Evolutionary conservation across 2,888 invertebrate species (phyloP), one percentile per base, ranked within the genome.

Genomic region (Slavum lentiscoides): DNA sequence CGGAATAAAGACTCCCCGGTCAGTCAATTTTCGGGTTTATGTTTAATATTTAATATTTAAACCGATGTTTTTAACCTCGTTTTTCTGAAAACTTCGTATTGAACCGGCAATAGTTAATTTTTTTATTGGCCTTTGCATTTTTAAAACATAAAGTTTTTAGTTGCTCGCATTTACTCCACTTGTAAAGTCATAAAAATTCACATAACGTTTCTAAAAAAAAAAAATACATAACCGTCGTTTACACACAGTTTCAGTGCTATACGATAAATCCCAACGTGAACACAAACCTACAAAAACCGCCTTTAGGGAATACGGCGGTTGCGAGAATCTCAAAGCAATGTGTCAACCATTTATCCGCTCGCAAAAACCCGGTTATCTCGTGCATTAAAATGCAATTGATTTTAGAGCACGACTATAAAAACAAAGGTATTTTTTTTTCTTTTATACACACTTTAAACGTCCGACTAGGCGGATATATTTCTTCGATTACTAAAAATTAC

Each of bases 371-470:
- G 19, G 15, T 39, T 1, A 7, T 64, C 6, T 19, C 30, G 19
- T 72, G 39, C 55, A 9, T 66, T 8, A 64, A 43, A 58, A 58
- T 70, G 70, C 55, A 72, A 55, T 23, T 72, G 9, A 55, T 80
- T 9, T 13, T 80, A 2, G 70, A 80, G 8, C 3, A 43, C 23
- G 62, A 62, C 7, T 80, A 72, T 15, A 62, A 30, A 30, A 58
- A 19, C 62, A 72, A 9, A 72, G 80, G 80, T 72, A 21, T 30
- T 17, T 55, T 30, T 30, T 30, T 30, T 30, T 30, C 21, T 7
- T 68, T 2, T 30, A 30, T 30, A 30, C 4, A 30, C 30, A 9
- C 11, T 13, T 11, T 66, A 13, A 62, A 19, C 2, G 30, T 39
- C 9, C 0, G 43, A 43, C 7, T 43, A 6, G 9, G 49, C 49